Evolutionary conservation across 2,888 invertebrate genomes (phyloP).

Genomic region (Alviniconcha strummeri): DNA sequence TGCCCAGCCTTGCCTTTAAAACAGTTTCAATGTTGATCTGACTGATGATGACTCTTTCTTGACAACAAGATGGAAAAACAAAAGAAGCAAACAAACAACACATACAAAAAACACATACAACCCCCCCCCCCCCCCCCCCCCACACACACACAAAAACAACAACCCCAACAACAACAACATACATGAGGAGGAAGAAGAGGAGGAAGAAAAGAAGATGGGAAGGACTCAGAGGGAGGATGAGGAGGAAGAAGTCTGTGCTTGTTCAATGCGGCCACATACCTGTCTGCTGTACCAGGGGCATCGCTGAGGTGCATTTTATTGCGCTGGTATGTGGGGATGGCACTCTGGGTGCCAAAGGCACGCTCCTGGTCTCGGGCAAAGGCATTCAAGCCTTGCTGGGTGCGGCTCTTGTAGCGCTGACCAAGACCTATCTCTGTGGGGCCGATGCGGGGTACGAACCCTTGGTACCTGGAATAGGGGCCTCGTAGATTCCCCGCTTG

Average conservation of each 20-base stretch:
- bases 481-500: constrained; percentile 32
- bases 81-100: not conserved
- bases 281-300: not conserved
- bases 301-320: not conserved
- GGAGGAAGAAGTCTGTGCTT: too few relatives aligned
- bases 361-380: constrained; percentile 60
- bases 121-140: constrained; percentile 1
- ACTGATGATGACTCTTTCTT: not conserved
- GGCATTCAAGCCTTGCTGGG: constrained; percentile 66
- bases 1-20: too few relatives aligned
- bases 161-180: not conserved
- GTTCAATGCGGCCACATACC: not conserved
- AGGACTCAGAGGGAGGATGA: too few relatives aligned
- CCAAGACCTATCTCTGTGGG: constrained; percentile 72
- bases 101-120: not conserved
- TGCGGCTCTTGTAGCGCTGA: constrained; percentile 66
- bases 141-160: not conserved
- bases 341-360: not conserved
- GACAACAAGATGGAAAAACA: not conserved
- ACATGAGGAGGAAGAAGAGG: too few relatives aligned
- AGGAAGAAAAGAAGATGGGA: too few relatives aligned
- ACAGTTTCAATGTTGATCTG: not conserved
- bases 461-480: constrained; percentile 73
- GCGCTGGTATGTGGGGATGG: not conserved
- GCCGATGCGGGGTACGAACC: constrained; percentile 70